These are phyloP conservation scores for Alectura lathami DNA, from an alignment of 2,113 vertebrate genomes.

Conservation along the genomic window DNA sequence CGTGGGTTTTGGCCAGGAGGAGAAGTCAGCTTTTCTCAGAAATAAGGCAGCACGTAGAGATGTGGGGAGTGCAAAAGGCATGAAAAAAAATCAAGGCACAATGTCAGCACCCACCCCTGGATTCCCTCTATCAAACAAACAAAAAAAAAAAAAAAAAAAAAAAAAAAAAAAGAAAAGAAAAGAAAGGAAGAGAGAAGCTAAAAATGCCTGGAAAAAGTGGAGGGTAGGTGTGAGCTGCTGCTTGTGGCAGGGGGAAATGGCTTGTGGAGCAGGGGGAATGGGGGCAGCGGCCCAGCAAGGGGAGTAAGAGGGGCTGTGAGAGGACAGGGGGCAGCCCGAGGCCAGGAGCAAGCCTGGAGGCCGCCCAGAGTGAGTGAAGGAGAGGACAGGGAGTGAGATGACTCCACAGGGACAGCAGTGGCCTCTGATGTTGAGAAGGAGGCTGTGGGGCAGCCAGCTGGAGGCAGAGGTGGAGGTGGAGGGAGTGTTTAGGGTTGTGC, in stretches of 20 bases:
- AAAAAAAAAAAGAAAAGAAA: too few species aligned
- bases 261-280: fast-evolving
- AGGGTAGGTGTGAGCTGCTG: not conserved
- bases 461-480: not conserved
- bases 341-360: not conserved
- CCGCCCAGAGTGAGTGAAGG: not conserved
- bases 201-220: not conserved
- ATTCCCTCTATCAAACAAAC: fast-evolving
- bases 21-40: conserved; percentile 61
- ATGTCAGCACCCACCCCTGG: fast-evolving
- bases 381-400: not conserved
- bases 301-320: not conserved
- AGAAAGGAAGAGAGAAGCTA: not conserved
- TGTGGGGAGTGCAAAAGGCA: not conserved
- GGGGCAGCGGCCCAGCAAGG: not conserved
- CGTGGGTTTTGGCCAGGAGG: conserved; percentile 38
- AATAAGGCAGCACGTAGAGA: not conserved
- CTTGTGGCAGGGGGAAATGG: not conserved
- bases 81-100: not conserved
- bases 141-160: too few species aligned
- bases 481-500: not conserved
- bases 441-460: not conserved
- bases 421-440: not conserved
- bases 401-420: fast-evolving
- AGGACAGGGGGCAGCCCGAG: not conserved